Percentiles rank a stretch among this genome's conserved stretches.
phyloP scores from a whole-genome alignment of 2,888 invertebrate species.

The Asteroscopus sphinx region DNA sequence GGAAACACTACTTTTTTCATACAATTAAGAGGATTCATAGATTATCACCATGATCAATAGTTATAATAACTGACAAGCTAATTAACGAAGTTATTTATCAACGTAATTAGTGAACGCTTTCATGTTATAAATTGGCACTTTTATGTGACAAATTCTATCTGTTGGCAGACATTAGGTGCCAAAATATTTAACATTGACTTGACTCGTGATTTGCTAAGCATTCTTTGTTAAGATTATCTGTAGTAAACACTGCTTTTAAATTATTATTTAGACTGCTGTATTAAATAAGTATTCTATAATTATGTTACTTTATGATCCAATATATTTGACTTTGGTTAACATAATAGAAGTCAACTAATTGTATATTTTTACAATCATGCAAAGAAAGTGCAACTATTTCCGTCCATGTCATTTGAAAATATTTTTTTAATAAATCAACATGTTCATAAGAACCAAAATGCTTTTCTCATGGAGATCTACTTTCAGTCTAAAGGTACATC shows the following conservation, averaged over 20 bases:
- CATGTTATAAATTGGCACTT: conserved; percentile 12
- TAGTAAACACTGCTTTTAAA: conserved; percentile 1
- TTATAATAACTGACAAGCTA: conserved; percentile 6
- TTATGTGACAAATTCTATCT: conserved; percentile 9
- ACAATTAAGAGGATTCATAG: neutral
- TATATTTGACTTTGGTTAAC: no score
- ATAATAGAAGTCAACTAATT: no score
- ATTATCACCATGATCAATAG: neutral
- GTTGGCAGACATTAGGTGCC: conserved; percentile 22
- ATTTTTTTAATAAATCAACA: no score
- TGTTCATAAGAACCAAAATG: no score
- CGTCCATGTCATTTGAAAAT: no score
- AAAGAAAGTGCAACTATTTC: neutral
- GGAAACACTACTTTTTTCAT: neutral
- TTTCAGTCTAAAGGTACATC: no score
- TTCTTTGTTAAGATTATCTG: neutral
- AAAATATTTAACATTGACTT: conserved; percentile 18
- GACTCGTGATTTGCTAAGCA: conserved; percentile 1
- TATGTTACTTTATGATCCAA: neutral
- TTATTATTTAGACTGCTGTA: neutral
- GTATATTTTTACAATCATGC: neutral
- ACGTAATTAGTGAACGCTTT: conserved; percentile 19
- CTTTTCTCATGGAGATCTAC: no score
- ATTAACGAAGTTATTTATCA: conserved; percentile 26
- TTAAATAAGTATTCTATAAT: neutral